Evolutionary conservation across 1,140 invertebrate species (phyloP), one percentile per base, ranked within the genome.

Genomic region (Lordiphosa clarofinis): DNA sequence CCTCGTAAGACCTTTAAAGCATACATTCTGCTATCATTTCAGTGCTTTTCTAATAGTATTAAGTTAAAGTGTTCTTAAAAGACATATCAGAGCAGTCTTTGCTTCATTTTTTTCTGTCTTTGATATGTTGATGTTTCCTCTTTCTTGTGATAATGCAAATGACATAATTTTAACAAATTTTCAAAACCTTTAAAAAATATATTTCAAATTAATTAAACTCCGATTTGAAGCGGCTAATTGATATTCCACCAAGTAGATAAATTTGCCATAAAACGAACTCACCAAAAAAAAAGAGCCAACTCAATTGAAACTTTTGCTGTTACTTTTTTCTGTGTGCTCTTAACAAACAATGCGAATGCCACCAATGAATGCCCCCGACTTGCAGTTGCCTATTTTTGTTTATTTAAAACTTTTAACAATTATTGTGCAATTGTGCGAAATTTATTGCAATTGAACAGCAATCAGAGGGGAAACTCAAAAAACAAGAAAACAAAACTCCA

Each of bases 391-490:
- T 72, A 63, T 72, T 84, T 75, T 81, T 79, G 65, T 71, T 84
- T 78, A 76, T 78, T 84, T 78, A 73, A 72, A 84, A 84, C 61
- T 84, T 84, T 86, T 87, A 86, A 86, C 81, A 86, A 86, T 86
- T 86, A 86, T 86, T 87, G 81, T 86, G 81, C 82, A 86, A 86
- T 81, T 86, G 81, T 69, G 73, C 73, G 75, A 86, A 86, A 86
- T 86, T 86, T 86, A 86, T 86, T 86, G 82, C 81, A 69, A 86
- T 86, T 82, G 81, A 86, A 76, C 82, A 56, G 75, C 75, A 86
- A 86, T 86, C 78, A 84, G 73, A 71, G 48, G 47, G 68, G 56
- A 66, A 53, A 47, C 36, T 12, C 11, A 31, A 8, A 8, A 31
- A 31, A 31, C 28, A 31, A 31, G 7, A 31, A 31, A 7, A 31